These are phyloP conservation scores for Tethea ocularis DNA, from an alignment of 2,888 invertebrate species.

Conservation along the genomic window DNA sequence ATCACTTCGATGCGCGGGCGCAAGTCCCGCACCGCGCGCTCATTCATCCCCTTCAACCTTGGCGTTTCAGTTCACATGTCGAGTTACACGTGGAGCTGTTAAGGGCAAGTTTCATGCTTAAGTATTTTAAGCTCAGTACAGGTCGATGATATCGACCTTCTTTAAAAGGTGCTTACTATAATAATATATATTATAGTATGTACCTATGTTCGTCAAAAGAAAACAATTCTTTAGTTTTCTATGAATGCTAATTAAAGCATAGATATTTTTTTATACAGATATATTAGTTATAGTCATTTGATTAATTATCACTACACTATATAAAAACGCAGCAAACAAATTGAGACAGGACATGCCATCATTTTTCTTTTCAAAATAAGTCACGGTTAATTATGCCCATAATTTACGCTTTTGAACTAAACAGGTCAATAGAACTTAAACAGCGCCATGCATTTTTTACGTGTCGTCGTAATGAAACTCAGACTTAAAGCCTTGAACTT, in stretches of 20 bases:
- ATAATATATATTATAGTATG: too few species aligned
- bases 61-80: conserved; percentile 48
- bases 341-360: not conserved
- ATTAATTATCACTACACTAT: not conserved
- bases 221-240: not conserved
- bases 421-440: not conserved
- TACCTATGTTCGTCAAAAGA: not conserved
- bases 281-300: not conserved
- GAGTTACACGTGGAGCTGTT: conserved; percentile 47
- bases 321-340: not conserved
- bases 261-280: not conserved
- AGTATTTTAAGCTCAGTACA: not conserved
- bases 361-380: not conserved
- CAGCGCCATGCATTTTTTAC: conserved; percentile 8
- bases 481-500: conserved; percentile 77
- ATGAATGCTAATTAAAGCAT: too few species aligned
- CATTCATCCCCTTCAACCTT: conserved; percentile 44
- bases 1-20: conserved; percentile 20
- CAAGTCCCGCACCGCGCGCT: conserved; percentile 21
- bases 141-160: too few species aligned
- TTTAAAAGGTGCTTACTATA: too few species aligned
- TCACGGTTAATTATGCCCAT: conserved; percentile 9
- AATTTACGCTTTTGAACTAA: not conserved
- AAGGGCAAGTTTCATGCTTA: conserved; percentile 22
- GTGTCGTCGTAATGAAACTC: conserved; percentile 37